Evolutionary conservation across 2,113 vertebrate genomes (phyloP), one percentile per base, ranked within the genome.

Genomic region (Leuciscus idus): DNA sequence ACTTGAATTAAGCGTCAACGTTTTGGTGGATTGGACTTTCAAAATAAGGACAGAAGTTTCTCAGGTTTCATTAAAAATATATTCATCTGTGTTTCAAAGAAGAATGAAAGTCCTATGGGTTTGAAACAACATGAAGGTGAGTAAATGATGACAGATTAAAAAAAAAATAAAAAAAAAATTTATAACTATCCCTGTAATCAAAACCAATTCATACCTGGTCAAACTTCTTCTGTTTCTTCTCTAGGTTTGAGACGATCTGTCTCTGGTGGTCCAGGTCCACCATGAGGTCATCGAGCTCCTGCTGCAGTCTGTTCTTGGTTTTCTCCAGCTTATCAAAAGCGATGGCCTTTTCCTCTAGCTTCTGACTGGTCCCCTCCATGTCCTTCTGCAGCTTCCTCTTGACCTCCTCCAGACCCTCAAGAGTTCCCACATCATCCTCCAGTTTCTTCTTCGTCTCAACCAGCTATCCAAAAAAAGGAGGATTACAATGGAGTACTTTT

Each of bases 151-250:
- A 39, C 6, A 4, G 3, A 26, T 26, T 1, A 26, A 26, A 26
- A 26, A 26, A 26, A 26, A 26, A 26, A 26, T 1, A 26, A 26
- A 26, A 26, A 26, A 26, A 26, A 26, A 10, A 9, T 23, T 43
- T 3, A 6, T 46, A 70, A 70, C 21, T 46, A 3, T 15, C 2
- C 6, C 61, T 64, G 26, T 64, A 77, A 36, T 6, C 64, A 72
- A 74, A 80, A 17, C 7, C 11, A 10, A 50, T 26, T 26, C 33
- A 4, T 92, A 98, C 98, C 96, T 99, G 98, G 88, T 99, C 98
- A 70, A 99, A 99, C 90, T 99, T 99, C 93, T 99, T 99, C 94
- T 99, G 98, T 89, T 99, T 99, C 89, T 99, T 99, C 92, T 99
- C 98, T 90, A 99, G 84, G 94, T 96, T 99, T 68, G 97, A 99